A percentile compares a stretch with the other conserved stretches of the same genome.
Evolutionary conservation across 2,113 vertebrate genomes (phyloP).

Genomic region (Macroglossus sobrinus): DNA sequence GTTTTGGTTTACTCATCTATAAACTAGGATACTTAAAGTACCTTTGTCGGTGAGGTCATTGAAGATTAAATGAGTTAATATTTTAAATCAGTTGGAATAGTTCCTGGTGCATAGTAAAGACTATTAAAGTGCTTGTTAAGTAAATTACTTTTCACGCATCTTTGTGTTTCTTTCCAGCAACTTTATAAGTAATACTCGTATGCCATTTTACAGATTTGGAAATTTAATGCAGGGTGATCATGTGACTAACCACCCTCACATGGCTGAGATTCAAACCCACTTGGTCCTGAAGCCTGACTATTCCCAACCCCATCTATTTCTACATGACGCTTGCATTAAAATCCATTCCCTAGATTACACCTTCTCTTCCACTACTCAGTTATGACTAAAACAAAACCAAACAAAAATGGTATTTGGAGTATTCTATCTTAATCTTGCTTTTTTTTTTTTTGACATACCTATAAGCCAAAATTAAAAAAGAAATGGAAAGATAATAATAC

Average conservation of each 20-base stretch:
- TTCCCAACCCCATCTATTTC: not conserved
- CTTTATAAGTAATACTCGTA: not conserved
- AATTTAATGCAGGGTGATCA: not conserved
- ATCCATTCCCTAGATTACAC: not conserved
- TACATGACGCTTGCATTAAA: not conserved
- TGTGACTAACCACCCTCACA: not conserved
- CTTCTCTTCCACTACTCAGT: not conserved
- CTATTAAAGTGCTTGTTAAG: not conserved
- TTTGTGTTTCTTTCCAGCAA: not conserved
- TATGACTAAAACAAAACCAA: not conserved
- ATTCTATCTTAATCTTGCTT: not conserved
- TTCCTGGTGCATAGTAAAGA: not conserved
- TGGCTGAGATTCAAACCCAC: not conserved
- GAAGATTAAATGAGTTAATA: not conserved
- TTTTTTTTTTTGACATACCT: conserved; percentile 48
- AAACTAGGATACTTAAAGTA: not conserved
- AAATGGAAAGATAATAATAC: conserved; percentile 55
- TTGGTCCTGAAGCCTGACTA: not conserved
- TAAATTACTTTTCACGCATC: not conserved
- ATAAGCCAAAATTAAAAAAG: conserved; percentile 76
- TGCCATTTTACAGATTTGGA: conserved; percentile 14
- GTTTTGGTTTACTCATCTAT: not conserved
- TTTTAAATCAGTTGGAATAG: conserved; percentile 11
- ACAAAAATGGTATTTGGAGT: not conserved
- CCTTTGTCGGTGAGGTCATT: not conserved